Conservation (phyloP, 2,113 vertebrate genomes). For the Argyrosomus japonicus region DNA sequence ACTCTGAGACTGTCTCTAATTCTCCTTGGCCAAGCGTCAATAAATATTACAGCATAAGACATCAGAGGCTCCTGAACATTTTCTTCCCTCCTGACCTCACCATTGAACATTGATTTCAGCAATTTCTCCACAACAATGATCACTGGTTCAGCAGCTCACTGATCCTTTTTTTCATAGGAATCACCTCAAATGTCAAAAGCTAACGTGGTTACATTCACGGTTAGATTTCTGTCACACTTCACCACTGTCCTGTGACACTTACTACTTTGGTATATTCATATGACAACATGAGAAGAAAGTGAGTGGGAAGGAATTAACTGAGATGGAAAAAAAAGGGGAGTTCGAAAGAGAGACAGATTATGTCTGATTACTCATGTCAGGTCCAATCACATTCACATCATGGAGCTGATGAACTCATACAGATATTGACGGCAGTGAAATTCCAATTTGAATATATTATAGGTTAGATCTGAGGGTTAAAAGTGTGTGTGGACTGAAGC, state of each 20-base stretch:
- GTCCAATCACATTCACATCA: conserved; percentile 59
- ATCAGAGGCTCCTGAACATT: no score
- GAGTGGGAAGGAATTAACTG: conserved; percentile 35
- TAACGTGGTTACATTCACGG: not conserved
- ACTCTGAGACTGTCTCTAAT: no score
- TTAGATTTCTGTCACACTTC: conserved; percentile 8
- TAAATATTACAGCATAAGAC: no score
- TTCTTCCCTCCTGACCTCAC: no score
- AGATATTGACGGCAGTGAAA: conserved; percentile 53
- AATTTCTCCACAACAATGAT: no score
- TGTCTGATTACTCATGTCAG: conserved; percentile 63
- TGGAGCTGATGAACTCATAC: conserved; percentile 46
- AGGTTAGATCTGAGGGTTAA: conserved; percentile 12
- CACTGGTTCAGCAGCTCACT: not conserved
- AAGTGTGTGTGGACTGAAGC: not conserved
- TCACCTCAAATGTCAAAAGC: not conserved
- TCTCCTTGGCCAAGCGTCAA: no score
- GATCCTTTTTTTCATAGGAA: not conserved
- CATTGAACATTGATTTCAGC: no score
- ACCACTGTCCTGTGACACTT: not conserved
- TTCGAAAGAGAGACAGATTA: conserved; percentile 56
- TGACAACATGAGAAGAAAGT: conserved; percentile 4
- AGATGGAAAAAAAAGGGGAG: conserved; percentile 26
- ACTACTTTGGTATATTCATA: not conserved
- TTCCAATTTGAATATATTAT: conserved; percentile 49